Conservation (phyloP, 37 sponge, comb jelly and placozoan genomes). For the Corticium candelabrum region DNA sequence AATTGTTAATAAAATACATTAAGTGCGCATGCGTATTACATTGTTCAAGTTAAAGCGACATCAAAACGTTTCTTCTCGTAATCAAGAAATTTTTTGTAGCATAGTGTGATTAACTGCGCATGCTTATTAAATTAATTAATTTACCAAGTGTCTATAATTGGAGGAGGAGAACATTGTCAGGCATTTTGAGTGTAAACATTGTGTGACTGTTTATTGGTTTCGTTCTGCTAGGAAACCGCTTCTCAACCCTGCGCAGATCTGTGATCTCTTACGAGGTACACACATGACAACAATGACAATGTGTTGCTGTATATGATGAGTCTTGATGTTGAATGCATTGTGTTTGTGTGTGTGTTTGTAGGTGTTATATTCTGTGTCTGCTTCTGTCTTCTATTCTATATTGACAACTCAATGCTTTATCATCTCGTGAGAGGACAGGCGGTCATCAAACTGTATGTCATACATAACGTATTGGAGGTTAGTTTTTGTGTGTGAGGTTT, state of each 20-base stretch:
- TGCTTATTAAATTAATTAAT: not conserved
- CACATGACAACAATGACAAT: not conserved
- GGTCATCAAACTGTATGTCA: constrained; percentile 93
- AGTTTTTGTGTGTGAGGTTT: constrained; percentile 7
- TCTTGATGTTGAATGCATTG: too few species aligned
- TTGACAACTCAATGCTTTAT: constrained; percentile 86
- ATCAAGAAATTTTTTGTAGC: not conserved
- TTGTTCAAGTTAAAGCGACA: not conserved
- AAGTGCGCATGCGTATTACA: too few species aligned
- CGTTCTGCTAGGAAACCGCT: too few species aligned
- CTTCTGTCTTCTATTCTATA: not conserved
- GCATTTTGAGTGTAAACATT: too few species aligned
- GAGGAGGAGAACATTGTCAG: too few species aligned
- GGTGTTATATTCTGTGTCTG: not conserved
- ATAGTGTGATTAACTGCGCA: not conserved
- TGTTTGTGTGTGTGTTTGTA: constrained; percentile 6
- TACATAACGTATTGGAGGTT: constrained; percentile 92
- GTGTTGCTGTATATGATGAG: not conserved
- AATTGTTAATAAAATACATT: too few species aligned
- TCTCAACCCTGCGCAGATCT: not conserved
- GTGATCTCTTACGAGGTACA: not conserved
- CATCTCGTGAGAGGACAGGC: constrained; percentile 87
- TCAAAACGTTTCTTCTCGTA: not conserved
- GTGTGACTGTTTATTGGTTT: too few species aligned
- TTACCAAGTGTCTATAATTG: too few species aligned